These are phyloP conservation scores for Eupithecia pulchellata DNA, from an alignment of 2,888 invertebrate species.

Conservation along the genomic window DNA sequence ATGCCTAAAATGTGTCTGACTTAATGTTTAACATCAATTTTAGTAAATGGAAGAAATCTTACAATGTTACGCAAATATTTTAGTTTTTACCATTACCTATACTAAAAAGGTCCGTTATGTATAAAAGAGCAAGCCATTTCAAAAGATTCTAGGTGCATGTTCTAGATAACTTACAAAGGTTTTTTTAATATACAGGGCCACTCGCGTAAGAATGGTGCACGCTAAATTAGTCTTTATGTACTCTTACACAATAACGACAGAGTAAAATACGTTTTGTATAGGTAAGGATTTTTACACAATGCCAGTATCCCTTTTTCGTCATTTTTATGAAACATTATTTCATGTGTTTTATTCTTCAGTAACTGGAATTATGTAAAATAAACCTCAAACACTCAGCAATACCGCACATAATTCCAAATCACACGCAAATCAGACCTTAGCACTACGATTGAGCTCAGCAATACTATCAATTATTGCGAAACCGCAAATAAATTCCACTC, in stretches of 20 bases:
- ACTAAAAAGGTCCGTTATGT: constrained; percentile 7
- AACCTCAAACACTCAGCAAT: constrained; percentile 31
- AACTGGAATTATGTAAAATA: constrained; percentile 31
- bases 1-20: constrained; percentile 7
- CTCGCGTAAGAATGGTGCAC: constrained; percentile 41
- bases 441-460: constrained; percentile 57
- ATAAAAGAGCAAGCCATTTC: constrained; percentile 21
- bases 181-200: constrained; percentile 36
- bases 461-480: constrained; percentile 51
- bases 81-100: neutral
- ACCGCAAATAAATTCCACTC: constrained; percentile 50
- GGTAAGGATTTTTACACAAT: constrained; percentile 26
- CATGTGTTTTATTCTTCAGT: neutral
- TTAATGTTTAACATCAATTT: constrained; percentile 2
- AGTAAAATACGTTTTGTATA: constrained; percentile 34
- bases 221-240: constrained; percentile 46
- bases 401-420: constrained; percentile 34
- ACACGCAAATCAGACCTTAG: constrained; percentile 50
- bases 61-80: neutral
- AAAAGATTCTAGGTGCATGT: constrained; percentile 34
- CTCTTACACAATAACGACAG: constrained; percentile 39
- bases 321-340: neutral
- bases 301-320: constrained; percentile 12
- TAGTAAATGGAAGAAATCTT: constrained; percentile 13
- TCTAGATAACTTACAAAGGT: constrained; percentile 36